Base-by-base conservation (phyloP, 2,797 vertebrate species). In the Lates japonicus region DNA sequence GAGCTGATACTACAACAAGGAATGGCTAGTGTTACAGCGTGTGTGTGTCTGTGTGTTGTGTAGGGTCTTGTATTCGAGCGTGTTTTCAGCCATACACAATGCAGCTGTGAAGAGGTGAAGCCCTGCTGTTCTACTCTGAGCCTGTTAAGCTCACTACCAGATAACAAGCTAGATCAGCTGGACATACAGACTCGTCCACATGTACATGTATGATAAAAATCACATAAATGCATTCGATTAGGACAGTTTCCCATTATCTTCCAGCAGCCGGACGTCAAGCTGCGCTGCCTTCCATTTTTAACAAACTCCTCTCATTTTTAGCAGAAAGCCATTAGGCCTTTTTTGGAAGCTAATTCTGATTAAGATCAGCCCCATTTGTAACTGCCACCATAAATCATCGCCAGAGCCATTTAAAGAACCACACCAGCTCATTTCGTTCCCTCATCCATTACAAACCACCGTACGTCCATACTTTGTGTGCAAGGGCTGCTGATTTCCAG, bases 331-430 rank as follows among this genome's bases (percentile, higher is more conserved):
- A 92, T 91, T 89, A 91, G 73, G 70, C 41, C 66, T 76, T 87
- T 81, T 89, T 79, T 84, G 81, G 77, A 63, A 79, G 71, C 78
- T 92, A 88, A 90, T 90, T 90, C 88, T 86, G 88, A 91, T 91
- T 86, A 90, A 84, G 66, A 90, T 89, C 85, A 52, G 80, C 39
- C 70, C 68, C 93, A 88, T 94, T 95, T 94, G 90, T 95, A 95
- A 91, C 92, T 88, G 94, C 90, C 94, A 90, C 91, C 87, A 95
- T 95, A 90, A 88, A 95, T 95, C 94, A 93, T 58, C 0, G 19
- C 55, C n/a, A 8, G 71, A 88, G 85, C 88, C 88, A 89, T 90
- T 93, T 91, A 90, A 85, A 87, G 90, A 90, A 63, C 64, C 58
- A 61, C 74, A 66, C 35, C 42, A 44, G 72, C 90, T 89, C 85